Percentiles rank a stretch among this genome's conserved stretches.
These are phyloP conservation scores for Tangara arthus DNA, from an alignment of 2,797 vertebrate species.

Conservation along the genomic window DNA sequence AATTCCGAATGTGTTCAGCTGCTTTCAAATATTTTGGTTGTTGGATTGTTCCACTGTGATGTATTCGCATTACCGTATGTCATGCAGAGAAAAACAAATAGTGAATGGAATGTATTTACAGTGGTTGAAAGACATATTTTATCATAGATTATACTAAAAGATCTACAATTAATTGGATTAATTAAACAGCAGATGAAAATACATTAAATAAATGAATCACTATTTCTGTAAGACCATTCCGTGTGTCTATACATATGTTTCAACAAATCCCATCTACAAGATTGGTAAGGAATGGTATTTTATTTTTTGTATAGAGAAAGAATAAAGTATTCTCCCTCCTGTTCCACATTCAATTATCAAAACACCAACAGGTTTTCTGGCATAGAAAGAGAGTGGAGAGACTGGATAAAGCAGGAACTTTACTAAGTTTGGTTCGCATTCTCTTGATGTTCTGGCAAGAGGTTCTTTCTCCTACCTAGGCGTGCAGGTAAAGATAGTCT, in stretches of 20 bases:
- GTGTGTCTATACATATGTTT: not conserved
- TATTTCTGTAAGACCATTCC: not conserved
- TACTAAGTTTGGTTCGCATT: not conserved
- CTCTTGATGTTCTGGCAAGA: not conserved
- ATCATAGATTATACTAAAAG: not conserved
- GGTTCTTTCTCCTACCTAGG: not conserved
- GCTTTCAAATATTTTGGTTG: not conserved
- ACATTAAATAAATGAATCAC: conserved; percentile 50
- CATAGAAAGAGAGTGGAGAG: not conserved
- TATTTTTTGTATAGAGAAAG: not conserved
- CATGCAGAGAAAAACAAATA: not conserved
- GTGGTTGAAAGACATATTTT: not conserved
- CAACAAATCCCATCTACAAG: not conserved
- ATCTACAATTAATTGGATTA: conserved; percentile 39
- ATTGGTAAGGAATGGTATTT: not conserved
- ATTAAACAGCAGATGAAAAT: conserved; percentile 58
- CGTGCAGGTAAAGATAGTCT: not conserved
- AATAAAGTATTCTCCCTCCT: not conserved
- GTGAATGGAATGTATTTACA: not conserved
- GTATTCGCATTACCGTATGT: not conserved
- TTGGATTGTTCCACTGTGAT: not conserved
- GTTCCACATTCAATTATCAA: not conserved
- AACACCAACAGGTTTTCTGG: not conserved
- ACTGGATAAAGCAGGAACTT: not conserved
- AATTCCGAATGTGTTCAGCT: not conserved